Percentiles rank a stretch among this genome's conserved stretches.
phyloP scores from a whole-genome alignment of 2,113 vertebrate genomes.

The Delphinapterus leucas region DNA sequence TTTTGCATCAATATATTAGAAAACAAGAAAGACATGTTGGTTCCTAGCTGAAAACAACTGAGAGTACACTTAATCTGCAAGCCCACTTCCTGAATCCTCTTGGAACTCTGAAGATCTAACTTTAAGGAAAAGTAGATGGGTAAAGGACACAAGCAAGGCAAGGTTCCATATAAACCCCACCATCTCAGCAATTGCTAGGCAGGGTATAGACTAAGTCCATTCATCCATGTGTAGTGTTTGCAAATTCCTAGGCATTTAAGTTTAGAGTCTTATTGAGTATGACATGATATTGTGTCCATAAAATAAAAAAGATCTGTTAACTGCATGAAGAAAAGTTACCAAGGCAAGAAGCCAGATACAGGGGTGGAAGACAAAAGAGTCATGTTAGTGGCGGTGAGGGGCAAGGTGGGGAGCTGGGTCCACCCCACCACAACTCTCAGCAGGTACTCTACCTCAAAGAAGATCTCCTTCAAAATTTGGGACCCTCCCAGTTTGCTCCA shows the following conservation, averaged over 20 bases:
- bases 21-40: constrained; percentile 8
- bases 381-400: neutral
- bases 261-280: neutral
- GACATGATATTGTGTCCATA: neutral
- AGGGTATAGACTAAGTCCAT: neutral
- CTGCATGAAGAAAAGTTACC: neutral
- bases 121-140: neutral
- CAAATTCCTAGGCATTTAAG: neutral
- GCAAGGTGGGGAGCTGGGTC: neutral
- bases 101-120: neutral
- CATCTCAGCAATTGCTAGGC: neutral
- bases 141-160: neutral
- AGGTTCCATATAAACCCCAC: neutral
- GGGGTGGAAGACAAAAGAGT: neutral
- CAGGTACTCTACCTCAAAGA: neutral
- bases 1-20: neutral
- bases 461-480: neutral
- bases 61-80: neutral
- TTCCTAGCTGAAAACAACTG: constrained; percentile 34
- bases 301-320: neutral
- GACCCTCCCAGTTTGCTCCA: neutral
- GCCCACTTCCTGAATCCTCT: neutral
- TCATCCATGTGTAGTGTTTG: neutral
- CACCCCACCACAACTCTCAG: neutral
- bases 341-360: neutral